phyloP scores from a whole-genome alignment of 2,797 vertebrate species.

The Decapterus maruadsi region DNA sequence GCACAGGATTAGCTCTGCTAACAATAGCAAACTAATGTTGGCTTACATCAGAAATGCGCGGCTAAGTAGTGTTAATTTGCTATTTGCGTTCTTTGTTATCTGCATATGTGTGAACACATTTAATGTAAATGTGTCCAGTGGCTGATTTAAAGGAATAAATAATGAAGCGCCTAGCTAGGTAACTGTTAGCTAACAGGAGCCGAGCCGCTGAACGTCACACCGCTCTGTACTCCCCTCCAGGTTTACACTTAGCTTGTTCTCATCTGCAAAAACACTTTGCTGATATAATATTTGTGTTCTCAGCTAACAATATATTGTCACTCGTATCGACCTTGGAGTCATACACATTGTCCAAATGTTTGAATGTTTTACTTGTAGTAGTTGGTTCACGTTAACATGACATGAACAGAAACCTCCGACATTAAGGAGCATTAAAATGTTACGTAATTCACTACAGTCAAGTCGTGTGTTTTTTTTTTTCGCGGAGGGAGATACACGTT shows the following conservation, averaged over 20 bases:
- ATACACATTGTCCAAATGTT: rapidly evolving
- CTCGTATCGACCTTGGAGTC: background rate
- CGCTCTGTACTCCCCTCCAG: background rate
- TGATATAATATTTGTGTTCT: rapidly evolving
- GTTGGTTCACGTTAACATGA: background rate
- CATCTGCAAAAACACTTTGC: rapidly evolving
- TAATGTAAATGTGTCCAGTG: rapidly evolving
- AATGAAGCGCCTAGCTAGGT: constrained; percentile 14
- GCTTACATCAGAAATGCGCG: background rate
- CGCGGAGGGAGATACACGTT: background rate
- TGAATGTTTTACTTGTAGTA: constrained; percentile 1
- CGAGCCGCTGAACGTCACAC: constrained; percentile 26
- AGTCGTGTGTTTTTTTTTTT: background rate
- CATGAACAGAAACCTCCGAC: background rate
- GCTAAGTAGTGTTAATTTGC: background rate
- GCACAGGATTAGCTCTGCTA: constrained; percentile 57
- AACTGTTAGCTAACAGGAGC: constrained; percentile 48
- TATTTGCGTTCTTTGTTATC: rapidly evolving
- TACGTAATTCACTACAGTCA: rapidly evolving
- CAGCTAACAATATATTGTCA: rapidly evolving
- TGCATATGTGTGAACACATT: rapidly evolving
- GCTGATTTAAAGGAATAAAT: too few species aligned
- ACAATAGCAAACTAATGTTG: constrained; percentile 25
- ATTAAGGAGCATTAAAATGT: background rate
- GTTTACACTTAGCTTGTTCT: background rate